Conservation (phyloP, 2,797 vertebrate species). For the Acestrorhynchus altus region DNA sequence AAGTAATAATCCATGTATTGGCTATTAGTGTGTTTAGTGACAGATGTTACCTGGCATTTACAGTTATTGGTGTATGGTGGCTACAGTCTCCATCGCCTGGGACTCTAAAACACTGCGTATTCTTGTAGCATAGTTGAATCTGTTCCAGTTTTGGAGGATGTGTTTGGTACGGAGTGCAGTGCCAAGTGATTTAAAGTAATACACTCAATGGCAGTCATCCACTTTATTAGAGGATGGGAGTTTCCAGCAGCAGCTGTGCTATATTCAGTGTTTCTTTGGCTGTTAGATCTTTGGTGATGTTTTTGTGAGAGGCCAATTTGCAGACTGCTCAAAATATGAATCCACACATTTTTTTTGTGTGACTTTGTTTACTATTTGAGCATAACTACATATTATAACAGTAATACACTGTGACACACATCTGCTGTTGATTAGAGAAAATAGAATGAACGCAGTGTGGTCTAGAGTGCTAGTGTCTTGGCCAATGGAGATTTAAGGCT, state of each 20-base stretch:
- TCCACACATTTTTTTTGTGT: neutral
- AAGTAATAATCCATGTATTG: neutral
- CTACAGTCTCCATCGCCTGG: neutral
- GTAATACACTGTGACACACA: neutral
- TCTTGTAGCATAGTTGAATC: neutral
- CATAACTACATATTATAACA: neutral
- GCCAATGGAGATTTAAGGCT: neutral
- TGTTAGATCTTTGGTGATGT: neutral
- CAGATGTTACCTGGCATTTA: neutral
- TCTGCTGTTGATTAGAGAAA: neutral
- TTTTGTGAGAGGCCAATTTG: neutral
- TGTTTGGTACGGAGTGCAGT: neutral
- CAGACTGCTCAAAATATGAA: neutral
- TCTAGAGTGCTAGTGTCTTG: neutral
- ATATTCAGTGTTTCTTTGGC: neutral
- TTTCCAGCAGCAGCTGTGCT: neutral
- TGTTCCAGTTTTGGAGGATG: neutral
- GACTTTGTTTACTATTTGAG: neutral
- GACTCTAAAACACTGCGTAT: neutral
- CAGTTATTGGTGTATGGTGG: neutral
- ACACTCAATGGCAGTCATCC: neutral
- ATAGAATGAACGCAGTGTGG: neutral
- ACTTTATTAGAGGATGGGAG: neutral
- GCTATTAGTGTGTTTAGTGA: neutral
- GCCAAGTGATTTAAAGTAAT: neutral